Evolutionary conservation across 2,797 vertebrate species (phyloP), one percentile per base, ranked within the genome.

Genomic region (Diplodus sargus): DNA sequence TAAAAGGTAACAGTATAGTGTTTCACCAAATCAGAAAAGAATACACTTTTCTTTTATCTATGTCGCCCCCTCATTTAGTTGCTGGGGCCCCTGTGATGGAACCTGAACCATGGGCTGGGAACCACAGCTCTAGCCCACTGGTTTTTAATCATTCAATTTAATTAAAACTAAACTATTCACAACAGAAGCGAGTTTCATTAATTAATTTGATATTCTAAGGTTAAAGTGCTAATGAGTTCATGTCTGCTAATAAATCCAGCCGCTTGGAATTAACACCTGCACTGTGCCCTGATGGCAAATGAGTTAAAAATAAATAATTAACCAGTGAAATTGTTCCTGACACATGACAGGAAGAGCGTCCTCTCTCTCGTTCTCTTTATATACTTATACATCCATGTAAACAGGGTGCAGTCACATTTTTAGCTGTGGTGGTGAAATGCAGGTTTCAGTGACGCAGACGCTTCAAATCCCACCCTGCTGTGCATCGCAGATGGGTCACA

Each of bases 401-500:
- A 54, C 4, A 9, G 28, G 47, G 2, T 57, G 22, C 3, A 34
- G 51, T 53, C 25, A 53, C 30, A 64, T 23, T 52, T 65, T 75
- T 20, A 23, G 13, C 22, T 25, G 52, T 34, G 43, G 6, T 15
- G 43, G 30, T 57, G 48, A 54, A 52, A 79, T 22, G 39, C 52
- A 83, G 57, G 56, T 20, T 42, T 16, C 34, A 34, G 62, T 53
- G 23, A 78, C 48, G 56, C 62, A 59, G 57, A 70, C 2, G 3
- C 17, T 22, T 83, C 43, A 62, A 23, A 66, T 65, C 58, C 53
- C 47, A 22, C 43, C 65, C 53, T 43, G 59, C 53, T 81, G 65
- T 78, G 75, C 22, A 48, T 76, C 53, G 79, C 3, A 63, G 53
- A 77, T 51, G 25, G 62, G 68, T 83, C 63, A 78, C 52, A 73